Base-by-base conservation (phyloP, 2,888 invertebrate genomes). In the Hemaris fuciformis region DNA sequence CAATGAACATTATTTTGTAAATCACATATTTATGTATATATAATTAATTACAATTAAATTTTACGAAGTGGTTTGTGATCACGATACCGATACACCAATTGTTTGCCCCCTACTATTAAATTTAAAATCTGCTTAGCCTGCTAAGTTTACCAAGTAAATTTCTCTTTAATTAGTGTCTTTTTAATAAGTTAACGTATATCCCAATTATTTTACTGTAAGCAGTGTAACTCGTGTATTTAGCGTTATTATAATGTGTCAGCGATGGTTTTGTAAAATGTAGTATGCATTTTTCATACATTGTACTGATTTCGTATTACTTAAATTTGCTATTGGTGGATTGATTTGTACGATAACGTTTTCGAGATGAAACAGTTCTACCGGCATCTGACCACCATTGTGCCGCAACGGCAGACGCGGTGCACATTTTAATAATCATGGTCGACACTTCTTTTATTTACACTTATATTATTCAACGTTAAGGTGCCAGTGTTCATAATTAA, bases 401-500 rank as follows among this genome's bases (percentile, higher is more conserved):
- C 25, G 2, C n/a, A 10, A 4, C 1, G n/a, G n/a, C 3, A 4
- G 23, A 25, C 13, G 7, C 2, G 6, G 25, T 13, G n/a, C 25
- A 23, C 48, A 25, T 27, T 25, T 25, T 53, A 31, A 53, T 25
- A 13, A n/a, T 25, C 46, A 15, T 46, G 25, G 58, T 58, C 23
- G 42, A 42, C 41, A 42, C 38, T 59, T 64, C 59, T 57, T 62
- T 61, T 20, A 53, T 38, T 72, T 73, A 76, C 77, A 85, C 79
- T 81, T 79, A 84, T 84, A 83, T 68, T 69, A 53, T 53, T 53
- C 53, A 53, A 70, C 68, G 66, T 72, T 68, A 77, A 80, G 83
- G 84, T 88, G 89, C 84, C 87, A 84, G 85, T 85, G 87, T 83
- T 84, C 71, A 78, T 79, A 76, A 74, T 74, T 68, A 66, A 65